These are phyloP conservation scores for Palythoa caribaeorum DNA, from an alignment of 92 coral and sea anemone species.

Conservation along the genomic window DNA sequence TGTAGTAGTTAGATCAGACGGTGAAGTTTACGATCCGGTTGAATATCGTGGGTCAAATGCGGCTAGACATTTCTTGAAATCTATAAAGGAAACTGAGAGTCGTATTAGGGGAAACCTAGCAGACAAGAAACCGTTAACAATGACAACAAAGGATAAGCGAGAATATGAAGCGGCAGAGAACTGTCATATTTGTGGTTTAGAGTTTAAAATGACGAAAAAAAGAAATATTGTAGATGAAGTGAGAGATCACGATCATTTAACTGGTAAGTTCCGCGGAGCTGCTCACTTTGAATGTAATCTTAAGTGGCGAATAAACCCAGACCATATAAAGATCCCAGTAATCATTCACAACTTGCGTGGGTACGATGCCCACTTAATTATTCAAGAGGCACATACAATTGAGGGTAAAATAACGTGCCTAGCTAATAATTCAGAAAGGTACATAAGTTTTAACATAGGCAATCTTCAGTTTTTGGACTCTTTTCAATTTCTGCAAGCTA, in stretches of 20 bases:
- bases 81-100: neutral
- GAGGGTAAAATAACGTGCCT: neutral
- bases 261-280: conserved; percentile 41
- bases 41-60: conserved; percentile 5
- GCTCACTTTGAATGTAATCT: conserved; percentile 31
- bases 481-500: neutral
- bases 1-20: neutral
- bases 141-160: neutral
- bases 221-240: neutral
- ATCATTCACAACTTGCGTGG: no score
- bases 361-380: conserved; percentile 41
- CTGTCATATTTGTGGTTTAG: neutral
- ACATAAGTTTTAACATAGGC: neutral
- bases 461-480: neutral
- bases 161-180: neutral
- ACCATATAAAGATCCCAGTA: neutral
- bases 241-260: conserved; percentile 15
- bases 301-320: neutral
- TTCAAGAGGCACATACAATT: neutral
- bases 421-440: neutral
- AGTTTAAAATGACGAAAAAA: neutral
- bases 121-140: neutral
- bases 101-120: neutral
- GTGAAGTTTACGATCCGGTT: neutral
- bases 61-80: neutral